These are phyloP conservation scores for Uria lomvia DNA, from an alignment of 2,113 vertebrate species.

Conservation along the genomic window DNA sequence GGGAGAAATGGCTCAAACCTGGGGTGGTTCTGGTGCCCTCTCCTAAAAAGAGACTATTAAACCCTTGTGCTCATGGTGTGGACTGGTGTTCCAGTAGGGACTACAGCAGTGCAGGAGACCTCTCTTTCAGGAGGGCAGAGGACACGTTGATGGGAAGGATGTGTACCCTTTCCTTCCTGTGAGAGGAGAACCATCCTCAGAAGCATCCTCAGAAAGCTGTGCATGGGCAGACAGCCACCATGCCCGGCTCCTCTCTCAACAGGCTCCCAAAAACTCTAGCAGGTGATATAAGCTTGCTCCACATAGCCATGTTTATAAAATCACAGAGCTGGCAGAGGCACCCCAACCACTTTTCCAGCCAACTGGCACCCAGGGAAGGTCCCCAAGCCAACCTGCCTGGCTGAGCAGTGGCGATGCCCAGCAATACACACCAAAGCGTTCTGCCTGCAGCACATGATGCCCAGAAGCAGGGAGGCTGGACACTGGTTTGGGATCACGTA, in stretches of 20 bases:
- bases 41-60: neutral
- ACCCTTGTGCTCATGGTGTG: neutral
- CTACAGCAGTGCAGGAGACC: neutral
- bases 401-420: neutral
- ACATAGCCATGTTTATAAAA: neutral
- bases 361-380: neutral
- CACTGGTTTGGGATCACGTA: neutral
- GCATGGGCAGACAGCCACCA: neutral
- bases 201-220: neutral
- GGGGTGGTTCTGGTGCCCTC: neutral
- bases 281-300: neutral
- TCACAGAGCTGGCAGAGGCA: neutral
- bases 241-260: neutral
- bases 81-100: neutral
- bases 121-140: neutral
- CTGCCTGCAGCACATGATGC: neutral
- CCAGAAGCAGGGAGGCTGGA: neutral
- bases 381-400: neutral
- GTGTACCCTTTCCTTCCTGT: neutral
- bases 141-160: neutral
- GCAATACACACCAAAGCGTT: fast-evolving
- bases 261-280: neutral
- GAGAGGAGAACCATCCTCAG: neutral
- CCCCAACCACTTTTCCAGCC: neutral
- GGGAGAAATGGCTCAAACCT: neutral